phyloP scores from a whole-genome alignment of 2,888 invertebrate species.

The Acanthosepion pharaonis region DNA sequence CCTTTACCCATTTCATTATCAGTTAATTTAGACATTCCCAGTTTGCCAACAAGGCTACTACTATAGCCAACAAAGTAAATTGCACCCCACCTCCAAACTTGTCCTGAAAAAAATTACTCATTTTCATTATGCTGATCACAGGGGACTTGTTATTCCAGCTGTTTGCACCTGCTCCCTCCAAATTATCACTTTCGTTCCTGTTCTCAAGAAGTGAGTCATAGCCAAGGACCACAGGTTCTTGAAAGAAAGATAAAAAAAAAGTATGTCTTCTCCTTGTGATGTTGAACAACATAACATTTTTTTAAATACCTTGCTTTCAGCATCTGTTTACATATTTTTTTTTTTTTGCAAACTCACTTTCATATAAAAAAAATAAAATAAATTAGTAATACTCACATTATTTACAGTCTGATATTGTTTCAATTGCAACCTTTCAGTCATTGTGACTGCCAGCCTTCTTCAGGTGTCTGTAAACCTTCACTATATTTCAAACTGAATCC shows the following conservation, averaged over 20 bases:
- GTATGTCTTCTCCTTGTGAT: no score
- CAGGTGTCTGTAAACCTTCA: no score
- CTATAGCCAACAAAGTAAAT: neutral
- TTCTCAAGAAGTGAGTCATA: neutral
- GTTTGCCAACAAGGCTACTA: neutral
- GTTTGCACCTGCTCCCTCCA: neutral
- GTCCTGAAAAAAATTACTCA: neutral
- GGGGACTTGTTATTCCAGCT: slow-evolving; percentile 20
- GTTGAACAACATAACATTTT: no score
- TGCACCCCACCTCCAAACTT: neutral
- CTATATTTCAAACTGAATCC: no score
- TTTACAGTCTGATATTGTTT: no score
- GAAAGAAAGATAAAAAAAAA: neutral
- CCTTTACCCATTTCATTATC: neutral
- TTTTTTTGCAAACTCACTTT: no score
- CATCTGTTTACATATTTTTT: no score
- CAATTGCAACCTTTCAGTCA: no score
- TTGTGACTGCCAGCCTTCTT: no score
- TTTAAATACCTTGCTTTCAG: no score
- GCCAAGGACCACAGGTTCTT: neutral
- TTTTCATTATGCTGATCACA: neutral
- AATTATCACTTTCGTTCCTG: neutral
- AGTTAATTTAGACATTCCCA: neutral
- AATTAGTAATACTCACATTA: no score
- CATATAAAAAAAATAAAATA: no score